Evolutionary conservation across 1,140 invertebrate species (phyloP), one percentile per base, ranked within the genome.

Genomic region (Leptinotarsa undecemlineata): DNA sequence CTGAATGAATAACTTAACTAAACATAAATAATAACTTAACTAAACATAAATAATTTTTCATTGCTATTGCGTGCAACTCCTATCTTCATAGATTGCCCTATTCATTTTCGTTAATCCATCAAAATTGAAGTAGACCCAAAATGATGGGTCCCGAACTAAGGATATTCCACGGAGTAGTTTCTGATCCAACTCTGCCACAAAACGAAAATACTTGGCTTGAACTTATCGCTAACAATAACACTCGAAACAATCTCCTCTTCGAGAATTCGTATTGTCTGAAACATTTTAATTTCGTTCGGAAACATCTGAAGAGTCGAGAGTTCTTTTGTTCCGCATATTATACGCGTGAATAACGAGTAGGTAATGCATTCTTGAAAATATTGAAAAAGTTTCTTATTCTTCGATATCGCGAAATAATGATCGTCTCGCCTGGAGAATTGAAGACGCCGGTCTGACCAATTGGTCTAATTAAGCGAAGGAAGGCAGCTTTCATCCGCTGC

Each of bases 401-500:
- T 17, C 51, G 14, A 48, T 71, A 71, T 57, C 26, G 48, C 57
- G 69, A 60, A 71, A 71, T 71, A 71, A 71, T 71, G 69, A 71
- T 71, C 69, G 69, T 71, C 51, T 48, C 23, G 20, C 33, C 23
- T 15, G 51, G 60, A 62, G 48, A 48, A 71, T 20, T 61, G n/a
- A 19, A 61, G 60, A 71, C 69, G 69, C 69, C 60, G 20, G 21
- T 71, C 17, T 71, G 69, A 71, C 69, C 69, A 61, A 71, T 71
- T 71, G 69, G 69, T 61, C 51, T 61, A 71, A 71, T 71, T 71
- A 71, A n/a, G 66, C 13, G 48, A 61, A 71, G 69, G 57, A 71
- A 61, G 51, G 17, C 48, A 33, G 21, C 51, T 61, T 51, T 26
- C 51, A 48, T 21, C 51, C 68, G 47, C 23, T 5, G 19, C 51